Evolutionary conservation across 2,113 vertebrate species (phyloP).

Genomic region (Semnornis frantzii): DNA sequence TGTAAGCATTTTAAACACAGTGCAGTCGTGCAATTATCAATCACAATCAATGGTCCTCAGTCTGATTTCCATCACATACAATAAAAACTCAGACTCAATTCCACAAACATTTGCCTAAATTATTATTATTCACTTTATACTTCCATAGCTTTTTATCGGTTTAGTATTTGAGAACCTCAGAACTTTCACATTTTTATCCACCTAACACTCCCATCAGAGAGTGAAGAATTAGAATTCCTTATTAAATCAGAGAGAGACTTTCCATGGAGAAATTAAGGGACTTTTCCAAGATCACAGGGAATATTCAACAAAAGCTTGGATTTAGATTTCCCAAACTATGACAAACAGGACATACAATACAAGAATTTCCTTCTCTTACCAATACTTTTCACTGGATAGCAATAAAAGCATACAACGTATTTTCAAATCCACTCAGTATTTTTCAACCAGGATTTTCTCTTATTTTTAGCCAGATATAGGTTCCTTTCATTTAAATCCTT

Average conservation of each 20-base stretch:
- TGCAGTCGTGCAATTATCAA: conserved; percentile 4
- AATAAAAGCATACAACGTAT: background rate
- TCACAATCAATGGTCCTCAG: background rate
- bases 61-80: conserved; percentile 8
- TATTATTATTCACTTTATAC: background rate
- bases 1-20: background rate
- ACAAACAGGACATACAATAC: background rate
- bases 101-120: background rate
- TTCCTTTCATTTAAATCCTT: background rate
- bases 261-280: background rate
- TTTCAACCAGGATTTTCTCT: background rate
- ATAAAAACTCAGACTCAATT: background rate
- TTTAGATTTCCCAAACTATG: background rate
- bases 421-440: background rate
- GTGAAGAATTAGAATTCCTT: background rate
- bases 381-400: background rate
- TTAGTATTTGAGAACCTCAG: background rate
- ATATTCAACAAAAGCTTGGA: background rate
- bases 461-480: background rate
- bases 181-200: background rate
- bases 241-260: background rate
- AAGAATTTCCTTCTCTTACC: background rate
- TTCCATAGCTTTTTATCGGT: background rate
- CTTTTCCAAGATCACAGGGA: background rate
- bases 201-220: background rate